phyloP scores from a whole-genome alignment of 2,113 vertebrate species.

The Crocuta crocuta region DNA sequence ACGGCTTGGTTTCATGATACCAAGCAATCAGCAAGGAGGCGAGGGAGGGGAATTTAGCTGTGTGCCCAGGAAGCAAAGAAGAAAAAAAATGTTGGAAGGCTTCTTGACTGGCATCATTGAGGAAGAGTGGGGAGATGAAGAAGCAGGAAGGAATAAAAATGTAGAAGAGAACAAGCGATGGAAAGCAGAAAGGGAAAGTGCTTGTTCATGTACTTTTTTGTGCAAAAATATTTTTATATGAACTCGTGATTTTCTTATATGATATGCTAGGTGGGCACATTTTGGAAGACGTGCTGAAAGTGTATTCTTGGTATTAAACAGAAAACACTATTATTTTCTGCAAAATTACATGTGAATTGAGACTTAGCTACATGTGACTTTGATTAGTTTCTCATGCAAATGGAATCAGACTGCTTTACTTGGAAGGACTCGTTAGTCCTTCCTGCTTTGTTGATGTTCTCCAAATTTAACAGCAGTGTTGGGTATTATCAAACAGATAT shows the following conservation, averaged over 20 bases:
- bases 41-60: background rate
- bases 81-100: background rate
- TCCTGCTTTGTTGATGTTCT: slow-evolving; percentile 55
- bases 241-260: background rate
- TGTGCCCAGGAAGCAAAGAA: background rate
- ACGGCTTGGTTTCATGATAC: background rate
- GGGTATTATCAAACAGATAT: slow-evolving; percentile 19
- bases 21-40: background rate
- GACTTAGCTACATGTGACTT: slow-evolving; percentile 36
- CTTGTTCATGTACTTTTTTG: background rate
- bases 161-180: background rate
- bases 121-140: background rate
- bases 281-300: slow-evolving; percentile 22
- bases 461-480: slow-evolving; percentile 52
- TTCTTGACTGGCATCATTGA: background rate
- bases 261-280: background rate
- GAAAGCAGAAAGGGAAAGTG: background rate
- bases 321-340: slow-evolving; percentile 20
- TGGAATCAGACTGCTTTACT: slow-evolving; percentile 24
- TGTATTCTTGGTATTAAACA: background rate
- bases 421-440: slow-evolving; percentile 53
- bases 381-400: slow-evolving; percentile 18
- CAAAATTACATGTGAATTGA: background rate
- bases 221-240: background rate
- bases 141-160: background rate